These are phyloP conservation scores for Alauda arvensis DNA, from an alignment of 2,797 vertebrate genomes.

Conservation along the genomic window DNA sequence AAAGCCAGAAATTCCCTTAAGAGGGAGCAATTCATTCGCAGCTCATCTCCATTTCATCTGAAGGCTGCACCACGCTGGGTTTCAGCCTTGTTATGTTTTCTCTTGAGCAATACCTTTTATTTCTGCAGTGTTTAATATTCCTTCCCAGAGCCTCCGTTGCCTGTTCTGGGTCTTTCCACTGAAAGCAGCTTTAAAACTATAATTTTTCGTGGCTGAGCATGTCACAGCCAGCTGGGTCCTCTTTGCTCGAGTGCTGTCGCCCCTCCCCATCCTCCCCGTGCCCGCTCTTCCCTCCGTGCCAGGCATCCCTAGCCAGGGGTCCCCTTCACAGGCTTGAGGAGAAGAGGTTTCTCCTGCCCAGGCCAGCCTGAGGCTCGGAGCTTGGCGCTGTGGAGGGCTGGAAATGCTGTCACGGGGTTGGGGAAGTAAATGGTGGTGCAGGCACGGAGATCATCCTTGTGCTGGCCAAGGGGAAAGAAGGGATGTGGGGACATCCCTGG, in stretches of 20 bases:
- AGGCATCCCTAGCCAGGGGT: neutral
- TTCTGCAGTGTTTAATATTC: conserved; percentile 45
- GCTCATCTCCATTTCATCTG: conserved; percentile 83
- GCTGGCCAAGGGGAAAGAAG: accelerated
- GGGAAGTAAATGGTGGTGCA: neutral
- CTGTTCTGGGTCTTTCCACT: conserved; percentile 10
- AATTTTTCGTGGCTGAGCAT: neutral
- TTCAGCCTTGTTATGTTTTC: conserved; percentile 74
- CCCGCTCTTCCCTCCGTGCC: neutral
- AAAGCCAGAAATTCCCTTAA: neutral
- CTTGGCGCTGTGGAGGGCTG: neutral
- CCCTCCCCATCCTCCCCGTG: neutral
- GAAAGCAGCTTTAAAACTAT: neutral
- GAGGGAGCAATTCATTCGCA: conserved; percentile 69
- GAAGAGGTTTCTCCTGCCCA: neutral
- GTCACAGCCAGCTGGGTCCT: neutral
- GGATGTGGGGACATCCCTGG: neutral
- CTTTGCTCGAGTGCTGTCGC: neutral
- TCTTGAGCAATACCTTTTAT: conserved; percentile 62
- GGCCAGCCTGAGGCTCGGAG: neutral
- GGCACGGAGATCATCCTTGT: accelerated
- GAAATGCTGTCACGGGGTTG: accelerated
- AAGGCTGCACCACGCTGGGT: conserved; percentile 70
- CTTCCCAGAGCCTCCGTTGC: neutral
- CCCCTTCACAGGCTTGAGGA: accelerated